Evolutionary conservation across 2,797 vertebrate species (phyloP).

Genomic region (Cyprinodon diabolis): DNA sequence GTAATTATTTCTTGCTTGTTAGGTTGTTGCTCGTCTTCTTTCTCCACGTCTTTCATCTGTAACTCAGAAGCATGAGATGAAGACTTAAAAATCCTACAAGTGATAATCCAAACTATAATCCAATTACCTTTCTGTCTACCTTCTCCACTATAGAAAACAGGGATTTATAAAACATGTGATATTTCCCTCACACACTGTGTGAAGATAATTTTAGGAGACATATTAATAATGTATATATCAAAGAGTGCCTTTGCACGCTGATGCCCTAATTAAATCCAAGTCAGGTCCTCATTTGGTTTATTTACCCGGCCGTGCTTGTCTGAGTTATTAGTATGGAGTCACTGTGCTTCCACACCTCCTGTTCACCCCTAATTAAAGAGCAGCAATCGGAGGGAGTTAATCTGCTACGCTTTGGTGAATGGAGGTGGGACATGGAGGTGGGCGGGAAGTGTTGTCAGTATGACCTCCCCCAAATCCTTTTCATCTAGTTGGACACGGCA

Average conservation of each 20-base stretch:
- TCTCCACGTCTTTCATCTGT: not conserved
- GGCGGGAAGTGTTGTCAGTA: constrained; percentile 19
- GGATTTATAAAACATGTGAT: not conserved
- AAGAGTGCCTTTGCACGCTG: constrained; percentile 12
- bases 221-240: constrained; percentile 3
- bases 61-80: not conserved
- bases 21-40: constrained; percentile 5
- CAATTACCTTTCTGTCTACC: constrained; percentile 1
- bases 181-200: constrained; percentile 3
- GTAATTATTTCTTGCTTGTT: constrained; percentile 27
- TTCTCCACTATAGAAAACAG: not conserved
- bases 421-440: constrained; percentile 44
- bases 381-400: constrained; percentile 61
- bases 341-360: constrained; percentile 33
- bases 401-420: constrained; percentile 61
- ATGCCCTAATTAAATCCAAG: constrained; percentile 20
- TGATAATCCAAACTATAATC: not conserved
- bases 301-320: constrained; percentile 24
- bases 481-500: constrained; percentile 47
- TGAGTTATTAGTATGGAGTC: constrained; percentile 36
- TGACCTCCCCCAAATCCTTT: constrained; percentile 52
- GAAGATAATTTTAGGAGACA: constrained; percentile 12
- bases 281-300: constrained; percentile 24
- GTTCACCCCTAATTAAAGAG: constrained; percentile 62
- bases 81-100: not conserved